These are phyloP conservation scores for Lucifuga dentata DNA, from an alignment of 2,113 vertebrate genomes.

Conservation along the genomic window DNA sequence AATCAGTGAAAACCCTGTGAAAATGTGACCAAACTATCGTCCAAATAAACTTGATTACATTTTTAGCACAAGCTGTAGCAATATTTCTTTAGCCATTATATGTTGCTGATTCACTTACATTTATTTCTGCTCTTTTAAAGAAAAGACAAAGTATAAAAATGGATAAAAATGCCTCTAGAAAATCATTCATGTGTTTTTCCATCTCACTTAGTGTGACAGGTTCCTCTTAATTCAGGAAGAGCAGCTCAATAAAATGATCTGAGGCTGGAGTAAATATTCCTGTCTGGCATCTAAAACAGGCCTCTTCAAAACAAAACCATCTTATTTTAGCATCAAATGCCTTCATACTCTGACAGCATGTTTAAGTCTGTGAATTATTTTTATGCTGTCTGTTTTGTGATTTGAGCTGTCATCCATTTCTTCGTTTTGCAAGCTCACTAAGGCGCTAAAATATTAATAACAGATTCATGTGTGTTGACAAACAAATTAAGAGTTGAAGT, in stretches of 20 bases:
- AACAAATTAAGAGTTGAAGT: no score
- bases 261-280: neutral
- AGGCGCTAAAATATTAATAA: conserved; percentile 5
- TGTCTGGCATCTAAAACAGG: neutral
- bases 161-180: no score
- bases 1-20: no score
- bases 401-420: neutral
- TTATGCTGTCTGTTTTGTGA: neutral
- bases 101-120: no score
- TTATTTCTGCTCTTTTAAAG: no score
- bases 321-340: conserved; percentile 2
- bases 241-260: neutral
- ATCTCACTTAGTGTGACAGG: neutral
- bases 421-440: neutral
- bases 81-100: no score
- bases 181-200: neutral
- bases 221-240: neutral
- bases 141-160: no score
- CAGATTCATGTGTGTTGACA: neutral
- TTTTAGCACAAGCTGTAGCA: no score
- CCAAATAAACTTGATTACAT: no score
- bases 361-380: conserved; percentile 8
- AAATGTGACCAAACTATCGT: no score
- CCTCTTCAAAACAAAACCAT: neutral
- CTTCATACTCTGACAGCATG: neutral